These are phyloP conservation scores for Macrobrachium rosenbergii DNA, from an alignment of 1,140 invertebrate species.

Conservation along the genomic window DNA sequence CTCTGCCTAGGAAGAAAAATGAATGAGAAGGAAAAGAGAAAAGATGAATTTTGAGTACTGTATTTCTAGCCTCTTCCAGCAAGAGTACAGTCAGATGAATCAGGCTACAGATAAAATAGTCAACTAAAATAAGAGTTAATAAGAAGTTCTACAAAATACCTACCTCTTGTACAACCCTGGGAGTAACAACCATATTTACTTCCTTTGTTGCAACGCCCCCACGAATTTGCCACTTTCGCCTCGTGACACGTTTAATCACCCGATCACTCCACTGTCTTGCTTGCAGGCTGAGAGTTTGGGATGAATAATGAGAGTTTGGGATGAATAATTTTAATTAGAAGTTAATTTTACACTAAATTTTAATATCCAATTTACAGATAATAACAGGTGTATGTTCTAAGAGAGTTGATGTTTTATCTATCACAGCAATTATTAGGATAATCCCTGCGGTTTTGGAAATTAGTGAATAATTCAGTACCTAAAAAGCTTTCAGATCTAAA, in stretches of 20 bases:
- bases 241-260: constrained; percentile 85
- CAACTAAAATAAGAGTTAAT: too few species aligned
- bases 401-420: too few species aligned
- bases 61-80: too few species aligned
- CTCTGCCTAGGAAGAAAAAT: too few species aligned
- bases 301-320: not conserved
- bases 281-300: constrained; percentile 77
- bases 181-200: constrained; percentile 93
- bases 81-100: too few species aligned
- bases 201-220: constrained; percentile 81
- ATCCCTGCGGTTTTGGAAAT: too few species aligned
- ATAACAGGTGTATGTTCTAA: not conserved
- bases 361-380: not conserved
- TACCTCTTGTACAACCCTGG: constrained; percentile 83
- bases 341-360: not conserved
- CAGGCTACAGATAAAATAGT: too few species aligned
- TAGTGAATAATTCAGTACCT: too few species aligned
- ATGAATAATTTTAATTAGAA: not conserved
- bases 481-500: too few species aligned
- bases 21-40: too few species aligned
- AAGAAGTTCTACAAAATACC: not conserved
- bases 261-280: constrained; percentile 94
- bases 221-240: constrained; percentile 87
- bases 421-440: too few species aligned
- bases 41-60: too few species aligned